Base-by-base conservation (phyloP, 2,797 vertebrate genomes). In the Alcedo atthis region DNA sequence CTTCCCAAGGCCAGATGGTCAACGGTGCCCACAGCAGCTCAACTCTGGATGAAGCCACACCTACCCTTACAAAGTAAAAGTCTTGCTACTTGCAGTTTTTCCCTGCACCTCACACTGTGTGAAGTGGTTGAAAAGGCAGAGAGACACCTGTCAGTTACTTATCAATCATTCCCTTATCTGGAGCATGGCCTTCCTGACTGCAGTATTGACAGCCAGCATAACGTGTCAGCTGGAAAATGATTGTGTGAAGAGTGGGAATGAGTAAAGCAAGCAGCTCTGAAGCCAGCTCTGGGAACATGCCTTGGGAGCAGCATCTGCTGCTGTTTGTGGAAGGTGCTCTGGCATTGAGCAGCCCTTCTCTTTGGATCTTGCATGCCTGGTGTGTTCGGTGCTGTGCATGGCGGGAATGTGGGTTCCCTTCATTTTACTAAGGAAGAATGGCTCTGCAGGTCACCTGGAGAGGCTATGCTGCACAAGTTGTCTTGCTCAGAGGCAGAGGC, bases 21-120 rank as follows among this genome's bases (percentile, higher is more conserved):
- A 99, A 99, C 1, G 99, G 99, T 53, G 99, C 99, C 89, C 99
- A 99, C 98, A 99, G 98, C 1, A 98, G 98, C 26, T 98, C 99
- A 76, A 99, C 99, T 10, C 96, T 99, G 96, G 99, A 99, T 49
- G 99, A 99, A 96, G 98, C 98, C 59, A 99, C 99, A 3, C 98
- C 99, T 40, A 99, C 99, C 4, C 98, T 99, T 42, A 98, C 98
- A 63, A 98, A 98, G 98, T 98, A 97, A 97, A 89, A 77, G 25
- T 64, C 18, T 82, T 26, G 26, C 28, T 85, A 46, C 54, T 24
- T 3, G 2, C 42, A 28, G 40, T 61, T 87, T 53, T 96, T 42
- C 54, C 83, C 53, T 49, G 42, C 54, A 49, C 26, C 26, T 95
- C 87, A 61, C 3, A 1, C 49, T 15, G 14, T 48, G 49, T 61